Conservation (phyloP, 2,797 vertebrate species). For the Poeciliopsis paucimaculata region DNA sequence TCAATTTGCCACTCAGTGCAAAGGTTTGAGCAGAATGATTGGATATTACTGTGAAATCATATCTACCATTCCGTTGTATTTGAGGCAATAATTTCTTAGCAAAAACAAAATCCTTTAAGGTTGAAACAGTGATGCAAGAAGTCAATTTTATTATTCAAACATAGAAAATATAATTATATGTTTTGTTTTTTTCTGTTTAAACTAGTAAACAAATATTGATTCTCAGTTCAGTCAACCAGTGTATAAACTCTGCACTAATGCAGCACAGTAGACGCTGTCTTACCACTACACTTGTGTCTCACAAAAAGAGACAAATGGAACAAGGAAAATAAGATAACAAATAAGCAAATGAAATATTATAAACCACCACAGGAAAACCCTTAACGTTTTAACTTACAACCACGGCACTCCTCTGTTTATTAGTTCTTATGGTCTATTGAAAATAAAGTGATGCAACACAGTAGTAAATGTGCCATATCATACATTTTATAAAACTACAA, state of each 20-base stretch:
- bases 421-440: background rate
- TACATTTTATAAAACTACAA: background rate
- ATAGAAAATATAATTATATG: background rate
- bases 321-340: no score
- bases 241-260: background rate
- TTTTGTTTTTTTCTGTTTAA: background rate
- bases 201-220: background rate
- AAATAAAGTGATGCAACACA: background rate
- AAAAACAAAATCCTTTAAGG: constrained; percentile 24
- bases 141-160: constrained; percentile 8
- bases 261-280: background rate
- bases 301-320: background rate
- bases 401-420: no score
- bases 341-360: background rate
- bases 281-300: no score
- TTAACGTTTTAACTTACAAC: background rate
- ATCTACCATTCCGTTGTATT: constrained; percentile 18
- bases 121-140: constrained; percentile 22
- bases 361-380: background rate
- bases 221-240: background rate
- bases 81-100: constrained; percentile 8
- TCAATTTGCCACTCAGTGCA: constrained; percentile 18
- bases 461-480: background rate
- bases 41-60: constrained; percentile 41
- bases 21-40: constrained; percentile 14